These are phyloP conservation scores for Nemapogon koenigi DNA, from an alignment of 2,888 invertebrate species.

Conservation along the genomic window DNA sequence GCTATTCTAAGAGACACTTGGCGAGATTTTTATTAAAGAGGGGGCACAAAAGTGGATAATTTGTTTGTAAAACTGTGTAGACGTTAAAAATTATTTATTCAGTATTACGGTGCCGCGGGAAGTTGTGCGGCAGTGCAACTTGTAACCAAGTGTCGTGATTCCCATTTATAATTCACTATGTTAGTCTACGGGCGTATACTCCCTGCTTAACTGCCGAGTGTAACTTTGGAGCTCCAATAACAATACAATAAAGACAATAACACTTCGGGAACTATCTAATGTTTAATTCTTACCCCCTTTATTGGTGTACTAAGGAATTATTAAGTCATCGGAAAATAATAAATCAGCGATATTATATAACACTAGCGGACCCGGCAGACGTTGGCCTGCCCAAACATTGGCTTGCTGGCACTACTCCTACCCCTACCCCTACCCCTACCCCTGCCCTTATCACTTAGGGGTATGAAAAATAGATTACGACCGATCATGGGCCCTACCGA, in stretches of 20 bases:
- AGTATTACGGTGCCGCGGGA: slow-evolving; percentile 42
- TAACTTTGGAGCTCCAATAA: slow-evolving; percentile 7
- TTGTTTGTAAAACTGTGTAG: slow-evolving; percentile 62
- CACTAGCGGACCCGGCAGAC: no score
- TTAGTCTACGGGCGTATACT: slow-evolving; percentile 15
- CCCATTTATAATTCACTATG: slow-evolving; percentile 49
- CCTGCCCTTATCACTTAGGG: no score
- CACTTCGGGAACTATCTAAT: not conserved
- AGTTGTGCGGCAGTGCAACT: slow-evolving; percentile 29
- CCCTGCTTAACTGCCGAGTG: slow-evolving; percentile 1
- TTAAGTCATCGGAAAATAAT: no score
- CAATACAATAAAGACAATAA: slow-evolving; percentile 5
- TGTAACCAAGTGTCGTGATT: slow-evolving; percentile 40
- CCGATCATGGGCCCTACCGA: no score
- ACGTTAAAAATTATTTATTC: slow-evolving; percentile 60
- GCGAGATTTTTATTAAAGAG: slow-evolving; percentile 8
- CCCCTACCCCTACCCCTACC: no score
- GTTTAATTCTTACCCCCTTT: slow-evolving; percentile 1
- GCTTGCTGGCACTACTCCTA: no score
- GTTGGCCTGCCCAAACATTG: no score
- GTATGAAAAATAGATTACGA: no score
- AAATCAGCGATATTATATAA: no score
- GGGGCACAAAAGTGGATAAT: slow-evolving; percentile 27
- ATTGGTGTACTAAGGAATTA: no score
- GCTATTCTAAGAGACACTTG: no score